Conservation (phyloP, 2,888 invertebrate genomes). For the Cremastinae sp. region DNA sequence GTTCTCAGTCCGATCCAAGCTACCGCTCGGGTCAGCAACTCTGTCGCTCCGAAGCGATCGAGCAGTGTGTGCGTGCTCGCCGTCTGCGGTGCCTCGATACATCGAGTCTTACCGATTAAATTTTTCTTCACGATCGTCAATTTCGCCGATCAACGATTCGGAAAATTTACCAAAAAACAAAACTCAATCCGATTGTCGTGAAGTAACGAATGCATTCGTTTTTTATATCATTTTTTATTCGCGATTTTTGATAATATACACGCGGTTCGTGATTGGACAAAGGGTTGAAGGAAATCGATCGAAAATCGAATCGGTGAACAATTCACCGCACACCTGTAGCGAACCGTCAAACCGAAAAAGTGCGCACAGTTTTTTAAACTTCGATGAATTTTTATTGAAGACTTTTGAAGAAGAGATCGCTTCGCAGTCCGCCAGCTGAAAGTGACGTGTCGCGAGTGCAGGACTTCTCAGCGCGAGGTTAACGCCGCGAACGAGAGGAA, state of each 20-base stretch:
- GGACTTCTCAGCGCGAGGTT: background rate
- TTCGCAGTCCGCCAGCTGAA: slow-evolving; percentile 2
- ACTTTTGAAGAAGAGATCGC: slow-evolving; percentile 7
- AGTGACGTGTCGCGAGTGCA: slow-evolving; percentile 29
- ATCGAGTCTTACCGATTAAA: slow-evolving; percentile 10
- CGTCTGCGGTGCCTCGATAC: slow-evolving; percentile 40
- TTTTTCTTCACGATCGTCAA: background rate
- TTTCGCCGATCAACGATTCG: slow-evolving; percentile 17
- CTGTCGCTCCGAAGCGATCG: slow-evolving; percentile 31
- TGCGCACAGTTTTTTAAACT: background rate
- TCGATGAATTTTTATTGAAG: background rate
- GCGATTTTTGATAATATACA: background rate
- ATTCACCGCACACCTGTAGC: background rate
- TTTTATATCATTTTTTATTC: background rate
- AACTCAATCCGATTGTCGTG: background rate
- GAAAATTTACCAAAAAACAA: background rate
- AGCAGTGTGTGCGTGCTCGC: slow-evolving; percentile 48
- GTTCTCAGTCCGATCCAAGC: slow-evolving; percentile 75
- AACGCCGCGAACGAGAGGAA: slow-evolving; percentile 36
- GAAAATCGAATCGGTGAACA: background rate
- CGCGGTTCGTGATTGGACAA: background rate
- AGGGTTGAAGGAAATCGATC: background rate
- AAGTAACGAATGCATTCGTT: background rate
- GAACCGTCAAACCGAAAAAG: background rate
- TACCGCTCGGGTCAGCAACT: slow-evolving; percentile 69